These are phyloP conservation scores for Trichomycterus rosablanca DNA, from an alignment of 2,113 vertebrate species.

Conservation along the genomic window DNA sequence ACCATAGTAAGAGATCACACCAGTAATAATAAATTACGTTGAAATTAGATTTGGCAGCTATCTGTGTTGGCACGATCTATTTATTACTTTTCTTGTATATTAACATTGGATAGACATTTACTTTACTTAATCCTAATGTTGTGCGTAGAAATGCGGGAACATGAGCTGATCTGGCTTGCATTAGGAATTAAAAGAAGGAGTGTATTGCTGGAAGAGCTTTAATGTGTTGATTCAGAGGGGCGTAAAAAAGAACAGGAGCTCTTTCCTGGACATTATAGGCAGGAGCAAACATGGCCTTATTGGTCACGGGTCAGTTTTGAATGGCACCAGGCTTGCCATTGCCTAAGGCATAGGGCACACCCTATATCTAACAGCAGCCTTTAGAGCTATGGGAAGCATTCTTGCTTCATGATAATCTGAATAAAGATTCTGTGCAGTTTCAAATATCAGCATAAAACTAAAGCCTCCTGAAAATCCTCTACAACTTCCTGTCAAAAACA, in stretches of 20 bases:
- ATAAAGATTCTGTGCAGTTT: background rate
- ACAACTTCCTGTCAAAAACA: no score
- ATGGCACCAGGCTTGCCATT: background rate
- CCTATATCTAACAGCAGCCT: conserved; percentile 1
- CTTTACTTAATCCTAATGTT: no score
- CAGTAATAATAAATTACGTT: no score
- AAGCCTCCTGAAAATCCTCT: background rate
- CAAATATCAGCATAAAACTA: no score
- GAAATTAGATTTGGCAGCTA: no score
- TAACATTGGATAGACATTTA: no score
- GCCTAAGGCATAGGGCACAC: background rate
- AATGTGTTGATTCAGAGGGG: conserved; percentile 28
- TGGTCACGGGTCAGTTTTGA: conserved; percentile 4
- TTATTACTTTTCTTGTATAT: no score
- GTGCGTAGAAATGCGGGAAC: no score
- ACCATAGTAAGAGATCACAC: no score
- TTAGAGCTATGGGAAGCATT: background rate
- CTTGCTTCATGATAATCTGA: background rate
- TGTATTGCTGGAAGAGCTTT: conserved; percentile 7
- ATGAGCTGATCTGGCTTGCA: no score
- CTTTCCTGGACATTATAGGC: background rate
- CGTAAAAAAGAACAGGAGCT: conserved; percentile 5
- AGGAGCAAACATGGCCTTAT: conserved; percentile 8
- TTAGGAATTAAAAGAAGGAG: conserved; percentile 4
- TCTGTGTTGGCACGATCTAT: no score